These are phyloP conservation scores for Sarcoramphus papa DNA, from an alignment of 2,797 vertebrate genomes.

Conservation along the genomic window DNA sequence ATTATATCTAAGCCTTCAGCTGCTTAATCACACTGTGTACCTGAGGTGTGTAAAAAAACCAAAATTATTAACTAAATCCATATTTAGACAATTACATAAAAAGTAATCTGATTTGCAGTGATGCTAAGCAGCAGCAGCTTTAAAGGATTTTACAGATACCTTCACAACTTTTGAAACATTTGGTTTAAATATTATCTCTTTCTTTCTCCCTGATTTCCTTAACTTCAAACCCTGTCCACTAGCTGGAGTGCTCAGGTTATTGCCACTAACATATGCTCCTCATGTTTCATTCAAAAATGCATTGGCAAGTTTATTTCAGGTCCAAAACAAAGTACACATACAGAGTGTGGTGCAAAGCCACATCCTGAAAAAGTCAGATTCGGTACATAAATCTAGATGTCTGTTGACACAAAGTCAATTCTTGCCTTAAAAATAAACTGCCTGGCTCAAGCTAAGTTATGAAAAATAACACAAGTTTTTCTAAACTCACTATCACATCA, in stretches of 20 bases:
- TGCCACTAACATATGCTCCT: neutral
- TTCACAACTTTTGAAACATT: neutral
- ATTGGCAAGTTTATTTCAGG: neutral
- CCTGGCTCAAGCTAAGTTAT: neutral
- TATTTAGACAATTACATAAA: neutral
- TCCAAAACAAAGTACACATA: neutral
- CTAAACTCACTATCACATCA: neutral
- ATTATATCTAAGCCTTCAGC: neutral
- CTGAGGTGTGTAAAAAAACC: neutral
- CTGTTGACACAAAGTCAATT: constrained; percentile 49
- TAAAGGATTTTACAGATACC: neutral
- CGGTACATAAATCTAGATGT: constrained; percentile 13
- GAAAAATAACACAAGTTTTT: constrained; percentile 15
- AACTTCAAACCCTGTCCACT: neutral
- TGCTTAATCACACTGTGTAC: neutral
- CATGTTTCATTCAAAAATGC: neutral
- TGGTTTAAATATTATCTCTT: neutral
- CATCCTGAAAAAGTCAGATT: constrained; percentile 7
- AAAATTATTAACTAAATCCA: neutral
- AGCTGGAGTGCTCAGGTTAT: neutral
- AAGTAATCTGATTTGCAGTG: neutral
- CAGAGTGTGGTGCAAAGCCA: neutral
- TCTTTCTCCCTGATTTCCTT: neutral
- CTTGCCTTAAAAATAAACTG: constrained; percentile 42
- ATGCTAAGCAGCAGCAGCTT: neutral